Conservation (phyloP, 2,888 invertebrate species). For the Chaitophorus viminalis region DNA sequence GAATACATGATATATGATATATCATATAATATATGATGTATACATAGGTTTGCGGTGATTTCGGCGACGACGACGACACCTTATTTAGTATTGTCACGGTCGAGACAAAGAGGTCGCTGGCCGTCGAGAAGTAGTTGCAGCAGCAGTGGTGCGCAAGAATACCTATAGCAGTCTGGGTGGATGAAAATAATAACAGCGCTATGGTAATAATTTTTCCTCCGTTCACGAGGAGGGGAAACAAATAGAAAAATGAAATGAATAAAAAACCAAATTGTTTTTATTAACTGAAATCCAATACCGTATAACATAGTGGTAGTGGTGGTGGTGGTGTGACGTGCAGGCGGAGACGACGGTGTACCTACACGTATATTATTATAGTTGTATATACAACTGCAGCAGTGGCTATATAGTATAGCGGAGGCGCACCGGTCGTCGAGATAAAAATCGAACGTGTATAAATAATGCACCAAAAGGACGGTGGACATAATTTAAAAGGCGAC, state of each 20-base stretch:
- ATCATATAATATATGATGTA: too few species aligned
- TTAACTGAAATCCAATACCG: conserved; percentile 50
- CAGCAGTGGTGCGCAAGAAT: background rate
- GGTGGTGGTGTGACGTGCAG: too few species aligned
- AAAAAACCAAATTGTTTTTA: background rate
- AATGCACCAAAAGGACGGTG: conserved; percentile 57
- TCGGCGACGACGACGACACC: background rate
- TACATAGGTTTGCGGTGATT: background rate
- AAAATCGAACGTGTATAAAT: conserved; percentile 60
- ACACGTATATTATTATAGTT: background rate
- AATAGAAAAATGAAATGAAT: too few species aligned
- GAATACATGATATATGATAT: too few species aligned
- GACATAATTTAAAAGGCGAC: conserved; percentile 56
- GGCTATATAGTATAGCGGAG: background rate
- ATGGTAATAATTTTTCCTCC: background rate
- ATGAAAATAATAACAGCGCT: background rate
- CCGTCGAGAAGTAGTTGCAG: background rate
- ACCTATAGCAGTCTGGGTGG: background rate
- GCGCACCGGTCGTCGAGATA: conserved; percentile 51
- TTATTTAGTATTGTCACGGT: background rate
- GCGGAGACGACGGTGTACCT: background rate
- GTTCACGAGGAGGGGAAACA: too few species aligned
- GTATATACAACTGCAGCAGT: background rate
- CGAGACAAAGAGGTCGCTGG: background rate
- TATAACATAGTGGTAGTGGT: too few species aligned